phyloP scores from a whole-genome alignment of 1,140 invertebrate genomes.

The Trachymyrmex cornetzi region DNA sequence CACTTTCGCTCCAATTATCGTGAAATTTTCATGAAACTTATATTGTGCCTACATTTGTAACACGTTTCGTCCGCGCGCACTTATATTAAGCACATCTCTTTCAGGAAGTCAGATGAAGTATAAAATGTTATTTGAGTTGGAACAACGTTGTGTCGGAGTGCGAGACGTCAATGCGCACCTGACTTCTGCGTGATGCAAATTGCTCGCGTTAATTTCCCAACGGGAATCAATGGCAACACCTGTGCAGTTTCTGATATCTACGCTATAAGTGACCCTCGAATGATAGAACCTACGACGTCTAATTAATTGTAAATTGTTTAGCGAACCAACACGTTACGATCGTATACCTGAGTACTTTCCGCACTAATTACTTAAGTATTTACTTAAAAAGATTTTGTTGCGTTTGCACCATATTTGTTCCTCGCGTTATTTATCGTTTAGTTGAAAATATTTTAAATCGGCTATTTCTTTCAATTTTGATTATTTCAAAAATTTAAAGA shows the following conservation, averaged over 20 bases:
- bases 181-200: constrained; percentile 54
- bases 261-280: neutral
- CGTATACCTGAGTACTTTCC: neutral
- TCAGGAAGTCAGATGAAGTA: neutral
- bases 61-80: neutral
- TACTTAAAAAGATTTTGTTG: neutral
- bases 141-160: neutral
- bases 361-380: neutral
- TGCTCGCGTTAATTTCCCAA: constrained; percentile 57
- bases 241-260: constrained; percentile 47
- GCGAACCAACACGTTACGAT: neutral
- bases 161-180: constrained; percentile 49
- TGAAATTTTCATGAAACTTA: constrained; percentile 54
- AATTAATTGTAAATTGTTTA: constrained; percentile 48
- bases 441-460: neutral
- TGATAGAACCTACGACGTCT: constrained; percentile 3
- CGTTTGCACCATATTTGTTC: neutral
- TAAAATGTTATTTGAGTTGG: neutral
- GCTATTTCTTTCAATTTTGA: neutral
- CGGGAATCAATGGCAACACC: constrained; percentile 56
- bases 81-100: neutral
- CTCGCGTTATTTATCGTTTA: neutral
- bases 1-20: constrained; percentile 52
- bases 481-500: neutral
- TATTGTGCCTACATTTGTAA: neutral